Conservation (phyloP, 2,797 vertebrate genomes). For the Chloroceryle amazona region DNA sequence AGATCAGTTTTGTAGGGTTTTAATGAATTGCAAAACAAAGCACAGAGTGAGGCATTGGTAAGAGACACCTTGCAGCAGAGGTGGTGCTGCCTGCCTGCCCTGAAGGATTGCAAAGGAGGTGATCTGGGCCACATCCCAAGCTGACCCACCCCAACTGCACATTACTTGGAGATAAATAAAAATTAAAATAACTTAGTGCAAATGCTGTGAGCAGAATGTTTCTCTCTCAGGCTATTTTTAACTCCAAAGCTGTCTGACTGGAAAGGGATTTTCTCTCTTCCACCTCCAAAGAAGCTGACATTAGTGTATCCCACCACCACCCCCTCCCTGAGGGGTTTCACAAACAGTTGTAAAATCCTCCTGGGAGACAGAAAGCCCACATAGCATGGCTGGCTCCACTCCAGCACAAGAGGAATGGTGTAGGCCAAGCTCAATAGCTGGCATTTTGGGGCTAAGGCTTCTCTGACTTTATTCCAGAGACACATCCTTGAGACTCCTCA, state of each 20-base stretch:
- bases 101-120: neutral
- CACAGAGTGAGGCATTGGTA: neutral
- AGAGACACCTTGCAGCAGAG: neutral
- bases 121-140: neutral
- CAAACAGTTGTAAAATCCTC: fast-evolving
- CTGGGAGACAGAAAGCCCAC: neutral
- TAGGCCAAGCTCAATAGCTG: neutral
- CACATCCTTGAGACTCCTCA: fast-evolving
- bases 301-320: fast-evolving
- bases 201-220: fast-evolving
- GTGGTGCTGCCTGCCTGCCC: neutral
- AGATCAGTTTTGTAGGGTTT: neutral
- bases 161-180: neutral
- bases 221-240: neutral
- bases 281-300: neutral
- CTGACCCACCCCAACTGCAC: neutral
- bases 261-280: neutral
- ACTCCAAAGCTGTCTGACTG: neutral
- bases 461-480: neutral
- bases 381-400: fast-evolving
- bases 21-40: neutral
- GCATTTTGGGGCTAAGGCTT: neutral
- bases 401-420: neutral
- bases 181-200: neutral
- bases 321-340: neutral